Conservation (phyloP, 1,140 invertebrate genomes). For the Camponotus vicinus region DNA sequence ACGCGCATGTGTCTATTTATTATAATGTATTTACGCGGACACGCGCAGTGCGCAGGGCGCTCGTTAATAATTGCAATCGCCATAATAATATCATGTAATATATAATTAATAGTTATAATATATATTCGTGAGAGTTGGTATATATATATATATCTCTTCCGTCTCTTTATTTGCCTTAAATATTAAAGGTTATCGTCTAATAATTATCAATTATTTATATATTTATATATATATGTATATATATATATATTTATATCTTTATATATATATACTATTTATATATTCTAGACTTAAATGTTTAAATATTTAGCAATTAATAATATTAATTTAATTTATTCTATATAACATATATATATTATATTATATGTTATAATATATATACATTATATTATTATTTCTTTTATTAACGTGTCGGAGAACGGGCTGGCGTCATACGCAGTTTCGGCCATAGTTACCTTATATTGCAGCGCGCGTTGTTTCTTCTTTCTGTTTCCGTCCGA, state of each 20-base stretch:
- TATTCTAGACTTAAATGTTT: constrained; percentile 81
- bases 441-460: constrained; percentile 71
- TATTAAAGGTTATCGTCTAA: constrained; percentile 81
- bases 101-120: constrained; percentile 73
- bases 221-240: constrained; percentile 78
- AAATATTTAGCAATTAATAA: constrained; percentile 85
- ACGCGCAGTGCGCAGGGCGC: constrained; percentile 38
- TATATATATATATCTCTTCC: constrained; percentile 70
- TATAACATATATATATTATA: constrained; percentile 30
- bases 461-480: constrained; percentile 55
- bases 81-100: constrained; percentile 74
- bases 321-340: constrained; percentile 81
- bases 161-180: constrained; percentile 74
- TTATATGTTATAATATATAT: no score
- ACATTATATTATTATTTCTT: constrained; percentile 83
- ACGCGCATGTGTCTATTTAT: constrained; percentile 64
- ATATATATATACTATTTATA: constrained; percentile 80
- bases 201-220: constrained; percentile 84
- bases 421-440: constrained; percentile 83
- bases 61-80: constrained; percentile 79
- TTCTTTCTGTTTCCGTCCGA: constrained; percentile 33
- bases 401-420: constrained; percentile 85
- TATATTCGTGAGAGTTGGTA: constrained; percentile 80
- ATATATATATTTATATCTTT: constrained; percentile 76
- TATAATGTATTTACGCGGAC: constrained; percentile 67